Evolutionary conservation across 2,797 vertebrate species (phyloP), one percentile per base, ranked within the genome.

Genomic region (Sardinella longiceps): DNA sequence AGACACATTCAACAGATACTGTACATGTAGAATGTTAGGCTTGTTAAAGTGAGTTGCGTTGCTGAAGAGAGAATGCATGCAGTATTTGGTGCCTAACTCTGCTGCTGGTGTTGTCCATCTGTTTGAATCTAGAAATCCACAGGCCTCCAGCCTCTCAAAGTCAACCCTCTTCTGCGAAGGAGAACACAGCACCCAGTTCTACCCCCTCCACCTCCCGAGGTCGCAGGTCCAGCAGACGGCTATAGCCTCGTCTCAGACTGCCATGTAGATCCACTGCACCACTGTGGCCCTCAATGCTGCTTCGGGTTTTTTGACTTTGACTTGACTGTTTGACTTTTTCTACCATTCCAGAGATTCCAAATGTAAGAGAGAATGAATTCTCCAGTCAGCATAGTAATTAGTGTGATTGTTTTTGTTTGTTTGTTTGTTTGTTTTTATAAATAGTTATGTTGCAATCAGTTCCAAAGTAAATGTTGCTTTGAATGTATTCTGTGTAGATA

Each of bases 191-290:
- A 45, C 86, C 89, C 9, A 25, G 28, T 18, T 80, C 82, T 1
- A 30, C 70, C 28, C 25, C 85, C 0, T 85, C 88, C 14, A 85
- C 85, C 5, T 87, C 89, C 6, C 43, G 60, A 7, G 77, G 87
- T 23, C 88, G 87, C 7, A 88, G 89, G n/a, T 86, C 87, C 30
- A 89, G 88, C 80, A 90, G 87, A 60, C 80, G 37, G 0, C 87
- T 50, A 87, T 15, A 77, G 70, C 70, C 18, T 60, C 56, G 7
- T 60, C 56, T 3, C 56, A 60, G 1, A 10, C 9, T n/a, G 25
- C 56, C 56, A 60, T n/a, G 3, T 20, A 43, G 43, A 18, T 43
- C 10, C 2, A 28, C 37, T 9, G 6, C 18, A 6, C 14, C 20
- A 39, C 63, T 33, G 63, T 33, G 37, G 33, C 5, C 15, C 37